Percentiles rank a stretch among this genome's conserved stretches.
phyloP scores from a whole-genome alignment of 2,797 vertebrate species.

The Danio kyathit region DNA sequence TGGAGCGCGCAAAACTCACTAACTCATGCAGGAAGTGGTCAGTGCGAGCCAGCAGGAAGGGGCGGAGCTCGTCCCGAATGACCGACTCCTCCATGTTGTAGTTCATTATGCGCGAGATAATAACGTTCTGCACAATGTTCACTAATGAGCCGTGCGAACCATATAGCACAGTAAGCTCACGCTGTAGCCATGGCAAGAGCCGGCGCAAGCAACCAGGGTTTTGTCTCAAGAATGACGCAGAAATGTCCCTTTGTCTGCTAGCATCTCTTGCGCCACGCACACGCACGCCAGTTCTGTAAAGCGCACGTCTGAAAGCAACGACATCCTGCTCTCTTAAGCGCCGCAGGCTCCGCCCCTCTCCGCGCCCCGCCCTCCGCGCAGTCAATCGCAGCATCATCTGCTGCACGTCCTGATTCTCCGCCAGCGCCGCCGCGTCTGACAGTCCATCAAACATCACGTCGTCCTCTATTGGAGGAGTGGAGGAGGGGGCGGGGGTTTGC shows the following conservation, averaged over 20 bases:
- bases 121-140: conserved; percentile 91
- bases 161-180: conserved; percentile 90
- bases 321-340: conserved; percentile 88
- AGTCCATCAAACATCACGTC: conserved; percentile 87
- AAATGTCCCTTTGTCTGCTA: conserved; percentile 87
- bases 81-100: conserved; percentile 88
- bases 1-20: conserved; percentile 90
- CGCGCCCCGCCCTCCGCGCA: conserved; percentile 78
- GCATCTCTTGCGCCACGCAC: conserved; percentile 86
- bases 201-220: conserved; percentile 94
- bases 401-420: conserved; percentile 78
- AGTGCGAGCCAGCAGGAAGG: conserved; percentile 90
- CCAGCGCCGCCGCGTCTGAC: conserved; percentile 56
- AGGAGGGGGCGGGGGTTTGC: not conserved
- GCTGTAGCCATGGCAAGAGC: conserved; percentile 91
- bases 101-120: conserved; percentile 91
- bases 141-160: conserved; percentile 90
- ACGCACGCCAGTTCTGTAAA: conserved; percentile 88
- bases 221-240: conserved; percentile 88
- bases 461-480: conserved; percentile 79
- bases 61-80: conserved; percentile 89
- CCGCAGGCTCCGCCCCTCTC: conserved; percentile 82
- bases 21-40: conserved; percentile 97
- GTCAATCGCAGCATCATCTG: conserved; percentile 85
- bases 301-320: conserved; percentile 88